These are phyloP conservation scores for Masticophis lateralis DNA, from an alignment of 2,797 vertebrate species.

Conservation along the genomic window DNA sequence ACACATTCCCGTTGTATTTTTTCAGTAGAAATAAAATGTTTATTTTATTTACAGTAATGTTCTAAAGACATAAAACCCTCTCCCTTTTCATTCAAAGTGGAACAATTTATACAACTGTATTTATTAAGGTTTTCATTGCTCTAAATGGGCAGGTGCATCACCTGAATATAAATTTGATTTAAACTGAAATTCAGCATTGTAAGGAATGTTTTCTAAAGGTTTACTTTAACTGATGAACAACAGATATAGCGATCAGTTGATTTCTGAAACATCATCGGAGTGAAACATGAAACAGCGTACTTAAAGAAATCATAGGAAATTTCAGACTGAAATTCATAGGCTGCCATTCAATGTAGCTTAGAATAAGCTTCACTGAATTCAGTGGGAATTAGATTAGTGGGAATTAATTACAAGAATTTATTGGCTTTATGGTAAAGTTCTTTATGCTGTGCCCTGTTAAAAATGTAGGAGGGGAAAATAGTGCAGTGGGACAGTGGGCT, in stretches of 20 bases:
- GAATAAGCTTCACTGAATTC: neutral
- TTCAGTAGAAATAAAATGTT: neutral
- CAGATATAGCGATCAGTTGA: neutral
- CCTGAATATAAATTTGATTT: slow-evolving; percentile 1
- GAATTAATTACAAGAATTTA: neutral
- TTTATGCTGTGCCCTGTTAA: neutral
- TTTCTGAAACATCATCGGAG: neutral
- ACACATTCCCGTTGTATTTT: neutral
- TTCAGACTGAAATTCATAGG: neutral
- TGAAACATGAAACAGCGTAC: neutral
- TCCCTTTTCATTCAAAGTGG: neutral
- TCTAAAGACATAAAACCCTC: neutral
- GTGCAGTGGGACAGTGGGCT: neutral
- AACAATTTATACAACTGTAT: slow-evolving; percentile 10
- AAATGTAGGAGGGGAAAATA: neutral
- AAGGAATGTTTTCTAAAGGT: neutral
- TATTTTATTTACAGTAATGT: neutral
- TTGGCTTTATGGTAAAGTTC: neutral
- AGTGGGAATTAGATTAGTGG: neutral
- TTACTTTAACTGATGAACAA: neutral
- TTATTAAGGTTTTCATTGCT: slow-evolving; percentile 12
- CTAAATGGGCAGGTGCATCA: neutral
- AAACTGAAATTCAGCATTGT: neutral
- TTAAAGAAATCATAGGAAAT: neutral
- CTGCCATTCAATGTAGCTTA: neutral